Evolutionary conservation across 2,888 invertebrate genomes (phyloP).

Genomic region (Aporophyla nigra): DNA sequence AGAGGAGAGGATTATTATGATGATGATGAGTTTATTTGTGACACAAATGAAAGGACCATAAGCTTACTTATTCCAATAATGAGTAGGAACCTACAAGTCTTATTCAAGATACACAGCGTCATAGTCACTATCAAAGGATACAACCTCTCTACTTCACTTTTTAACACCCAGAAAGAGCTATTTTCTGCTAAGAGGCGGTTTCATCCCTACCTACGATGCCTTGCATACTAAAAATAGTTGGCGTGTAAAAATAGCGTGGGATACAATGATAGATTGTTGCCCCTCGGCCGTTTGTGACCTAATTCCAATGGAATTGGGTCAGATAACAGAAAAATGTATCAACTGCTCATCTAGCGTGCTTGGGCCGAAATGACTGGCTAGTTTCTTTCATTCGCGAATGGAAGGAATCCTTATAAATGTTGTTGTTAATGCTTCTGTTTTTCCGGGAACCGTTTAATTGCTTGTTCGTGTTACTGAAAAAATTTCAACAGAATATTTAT

Average conservation of each 20-base stretch:
- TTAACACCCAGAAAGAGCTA: background rate
- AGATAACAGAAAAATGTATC: conserved; percentile 55
- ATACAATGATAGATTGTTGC: conserved; percentile 58
- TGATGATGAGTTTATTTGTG: too few species aligned
- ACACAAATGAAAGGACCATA: too few species aligned
- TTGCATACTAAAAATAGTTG: conserved; percentile 42
- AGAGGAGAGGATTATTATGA: too few species aligned
- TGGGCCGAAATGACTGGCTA: conserved; percentile 36
- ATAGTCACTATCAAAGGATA: background rate
- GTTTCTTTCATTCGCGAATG: conserved; percentile 46
- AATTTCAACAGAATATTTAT: background rate
- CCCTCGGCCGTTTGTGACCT: conserved; percentile 53
- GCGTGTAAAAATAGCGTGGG: conserved; percentile 50
- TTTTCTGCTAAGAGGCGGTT: background rate
- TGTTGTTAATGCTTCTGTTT: conserved; percentile 33
- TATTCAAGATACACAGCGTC: background rate
- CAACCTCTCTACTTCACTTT: background rate
- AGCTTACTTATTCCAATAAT: background rate
- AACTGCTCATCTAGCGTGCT: conserved; percentile 38
- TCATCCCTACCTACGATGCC: background rate
- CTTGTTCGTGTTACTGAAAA: background rate
- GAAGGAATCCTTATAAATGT: conserved; percentile 19
- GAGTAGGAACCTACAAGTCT: background rate
- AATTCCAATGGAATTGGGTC: conserved; percentile 61
- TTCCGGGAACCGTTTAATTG: conserved; percentile 3